Evolutionary conservation across 2,888 invertebrate genomes (phyloP).

Genomic region (Drosophila quinaria): DNA sequence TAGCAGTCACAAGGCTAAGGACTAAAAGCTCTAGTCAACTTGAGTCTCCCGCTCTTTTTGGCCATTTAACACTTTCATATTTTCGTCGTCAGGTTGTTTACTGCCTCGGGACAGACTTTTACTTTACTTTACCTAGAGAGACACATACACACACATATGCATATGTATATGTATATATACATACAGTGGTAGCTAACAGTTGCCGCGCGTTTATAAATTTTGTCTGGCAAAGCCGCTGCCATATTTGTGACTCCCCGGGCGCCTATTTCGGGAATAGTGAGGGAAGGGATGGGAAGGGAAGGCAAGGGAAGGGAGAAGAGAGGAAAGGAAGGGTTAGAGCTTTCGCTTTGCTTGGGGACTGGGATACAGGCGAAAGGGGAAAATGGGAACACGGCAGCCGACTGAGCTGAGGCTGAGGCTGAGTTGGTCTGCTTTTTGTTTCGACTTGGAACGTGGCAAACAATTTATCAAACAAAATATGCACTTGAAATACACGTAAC

Average conservation of each 20-base stretch:
- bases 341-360: conserved; percentile 8
- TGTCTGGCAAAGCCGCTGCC: conserved; percentile 68
- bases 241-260: conserved; percentile 76
- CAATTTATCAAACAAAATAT: conserved; percentile 79
- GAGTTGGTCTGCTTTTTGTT: conserved; percentile 42
- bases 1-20: conserved; percentile 50
- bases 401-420: background rate
- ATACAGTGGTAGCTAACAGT: conserved; percentile 1
- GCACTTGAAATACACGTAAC: conserved; percentile 76
- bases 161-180: background rate
- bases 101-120: conserved; percentile 64
- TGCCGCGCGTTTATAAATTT: conserved; percentile 65
- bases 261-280: conserved; percentile 57
- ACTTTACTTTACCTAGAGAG: conserved; percentile 49
- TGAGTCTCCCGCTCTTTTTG: conserved; percentile 32
- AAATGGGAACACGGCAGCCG: conserved; percentile 6
- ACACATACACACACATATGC: background rate
- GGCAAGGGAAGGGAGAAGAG: background rate
- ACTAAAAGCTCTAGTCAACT: conserved; percentile 24
- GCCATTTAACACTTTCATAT: conserved; percentile 78
- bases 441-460: conserved; percentile 68
- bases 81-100: conserved; percentile 70
- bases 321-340: conserved; percentile 3
- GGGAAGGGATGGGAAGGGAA: background rate
- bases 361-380: conserved; percentile 6